A percentile compares a stretch with the other conserved stretches of the same genome.
These are phyloP conservation scores for Siderastrea radians DNA, from an alignment of 92 coral and sea anemone species.

Conservation along the genomic window DNA sequence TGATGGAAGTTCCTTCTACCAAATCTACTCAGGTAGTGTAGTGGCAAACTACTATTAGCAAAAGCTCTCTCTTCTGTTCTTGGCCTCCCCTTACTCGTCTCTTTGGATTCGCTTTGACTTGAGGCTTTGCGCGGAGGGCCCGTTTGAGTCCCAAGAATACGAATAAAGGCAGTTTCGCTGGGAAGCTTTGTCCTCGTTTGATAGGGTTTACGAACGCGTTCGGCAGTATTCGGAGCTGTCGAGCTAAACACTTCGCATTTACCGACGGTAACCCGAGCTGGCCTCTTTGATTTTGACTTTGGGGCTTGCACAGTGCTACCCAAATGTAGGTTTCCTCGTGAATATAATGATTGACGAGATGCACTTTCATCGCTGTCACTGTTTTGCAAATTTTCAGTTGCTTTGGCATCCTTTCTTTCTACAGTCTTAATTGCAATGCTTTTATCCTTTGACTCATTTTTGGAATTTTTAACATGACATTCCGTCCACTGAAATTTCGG, in stretches of 20 bases:
- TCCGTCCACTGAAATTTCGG: constrained; percentile 57
- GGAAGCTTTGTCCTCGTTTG: constrained; percentile 32
- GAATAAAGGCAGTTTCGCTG: constrained; percentile 68
- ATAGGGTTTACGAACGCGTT: constrained; percentile 6
- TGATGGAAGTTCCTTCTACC: constrained; percentile 80
- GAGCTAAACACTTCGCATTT: constrained; percentile 70
- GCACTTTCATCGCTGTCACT: constrained; percentile 54
- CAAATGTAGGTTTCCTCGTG: constrained; percentile 69
- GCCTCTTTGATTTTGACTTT: constrained; percentile 31
- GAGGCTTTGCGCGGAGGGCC: constrained; percentile 63
- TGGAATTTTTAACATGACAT: background rate
- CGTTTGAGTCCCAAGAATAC: constrained; percentile 75
- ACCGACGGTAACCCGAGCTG: constrained; percentile 22
- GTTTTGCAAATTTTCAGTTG: constrained; percentile 1
- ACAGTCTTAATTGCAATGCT: background rate
- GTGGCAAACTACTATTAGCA: constrained; percentile 40
- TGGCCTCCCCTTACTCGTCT: constrained; percentile 13
- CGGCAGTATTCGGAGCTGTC: constrained; percentile 7
- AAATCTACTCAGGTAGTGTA: constrained; percentile 72
- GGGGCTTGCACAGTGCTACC: constrained; percentile 71
- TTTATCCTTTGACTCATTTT: background rate
- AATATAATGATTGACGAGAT: background rate
- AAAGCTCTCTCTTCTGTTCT: constrained; percentile 14
- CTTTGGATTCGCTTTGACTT: constrained; percentile 14
- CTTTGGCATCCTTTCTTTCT: constrained; percentile 28